Evolutionary conservation across 2,888 invertebrate species (phyloP).

Genomic region (Leucophenga maculata): DNA sequence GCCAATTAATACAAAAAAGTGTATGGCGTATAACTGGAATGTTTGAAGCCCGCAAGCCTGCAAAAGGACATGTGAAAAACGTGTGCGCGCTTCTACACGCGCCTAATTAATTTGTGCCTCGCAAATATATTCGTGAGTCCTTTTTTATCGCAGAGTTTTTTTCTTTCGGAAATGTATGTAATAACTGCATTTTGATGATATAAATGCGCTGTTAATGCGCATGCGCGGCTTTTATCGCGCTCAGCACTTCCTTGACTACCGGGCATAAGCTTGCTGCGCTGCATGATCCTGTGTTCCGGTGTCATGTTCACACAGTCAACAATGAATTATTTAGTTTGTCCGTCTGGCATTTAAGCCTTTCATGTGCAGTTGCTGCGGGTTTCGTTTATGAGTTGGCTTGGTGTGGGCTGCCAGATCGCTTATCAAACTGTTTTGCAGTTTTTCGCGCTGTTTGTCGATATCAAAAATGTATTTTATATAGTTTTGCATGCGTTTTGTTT

Average conservation of each 20-base stretch:
- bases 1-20: constrained; percentile 53
- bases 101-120: constrained; percentile 59
- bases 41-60: neutral
- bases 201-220: constrained; percentile 39
- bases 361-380: constrained; percentile 28
- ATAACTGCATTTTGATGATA: constrained; percentile 21
- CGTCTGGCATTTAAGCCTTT: constrained; percentile 26
- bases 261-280: constrained; percentile 34
- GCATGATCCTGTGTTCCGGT: constrained; percentile 41
- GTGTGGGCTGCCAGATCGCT: constrained; percentile 48
- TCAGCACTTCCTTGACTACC: constrained; percentile 37
- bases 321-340: constrained; percentile 52
- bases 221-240: constrained; percentile 34
- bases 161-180: neutral
- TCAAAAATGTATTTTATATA: neutral
- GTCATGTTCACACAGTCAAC: constrained; percentile 57
- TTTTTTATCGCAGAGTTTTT: neutral
- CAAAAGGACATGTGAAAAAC: constrained; percentile 39
- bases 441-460: neutral
- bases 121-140: neutral
- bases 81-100: constrained; percentile 49
- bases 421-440: constrained; percentile 20
- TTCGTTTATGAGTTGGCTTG: constrained; percentile 45
- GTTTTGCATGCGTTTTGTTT: constrained; percentile 11
- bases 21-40: constrained; percentile 39